Conservation (phyloP, 37 sponge, comb jelly and placozoan genomes). For the Axinella damicornis region DNA sequence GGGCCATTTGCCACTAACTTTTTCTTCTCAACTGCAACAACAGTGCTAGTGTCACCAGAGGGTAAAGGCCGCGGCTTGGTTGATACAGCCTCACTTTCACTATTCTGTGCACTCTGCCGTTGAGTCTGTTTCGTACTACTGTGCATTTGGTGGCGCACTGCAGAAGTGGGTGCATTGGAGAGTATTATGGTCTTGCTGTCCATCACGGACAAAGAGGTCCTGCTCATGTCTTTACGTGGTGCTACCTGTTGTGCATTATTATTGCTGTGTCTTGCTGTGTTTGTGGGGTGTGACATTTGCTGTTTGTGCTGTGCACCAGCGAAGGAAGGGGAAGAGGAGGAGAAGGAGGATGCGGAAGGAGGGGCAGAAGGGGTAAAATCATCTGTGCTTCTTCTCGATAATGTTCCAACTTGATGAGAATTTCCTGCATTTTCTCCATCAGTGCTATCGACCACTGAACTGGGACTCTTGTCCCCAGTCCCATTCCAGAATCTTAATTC, state of each 20-base stretch:
- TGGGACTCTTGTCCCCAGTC: too few species aligned
- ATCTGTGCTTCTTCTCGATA: too few species aligned
- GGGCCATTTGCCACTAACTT: not conserved
- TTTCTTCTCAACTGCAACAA: not conserved
- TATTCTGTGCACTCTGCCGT: not conserved
- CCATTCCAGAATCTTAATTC: too few species aligned
- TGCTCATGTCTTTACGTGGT: slow-evolving; percentile 12
- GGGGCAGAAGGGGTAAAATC: not conserved
- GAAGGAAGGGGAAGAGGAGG: slow-evolving; percentile 22
- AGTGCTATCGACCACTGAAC: too few species aligned
- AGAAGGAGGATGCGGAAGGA: slow-evolving; percentile 4
- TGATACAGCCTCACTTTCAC: not conserved
- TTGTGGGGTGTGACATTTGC: too few species aligned
- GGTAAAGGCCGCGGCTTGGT: not conserved
- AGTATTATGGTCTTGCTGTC: slow-evolving; percentile 46
- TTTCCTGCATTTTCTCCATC: too few species aligned
- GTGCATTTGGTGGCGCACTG: not conserved
- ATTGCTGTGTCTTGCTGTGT: too few species aligned
- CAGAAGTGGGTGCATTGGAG: slow-evolving; percentile 19
- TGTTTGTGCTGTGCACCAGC: too few species aligned
- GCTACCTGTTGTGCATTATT: not conserved
- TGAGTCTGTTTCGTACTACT: not conserved
- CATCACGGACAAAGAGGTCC: slow-evolving; percentile 31
- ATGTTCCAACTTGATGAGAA: too few species aligned
- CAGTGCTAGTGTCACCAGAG: not conserved